phyloP scores from a whole-genome alignment of 1,140 invertebrate genomes.

The Drosophila mauritiana region DNA sequence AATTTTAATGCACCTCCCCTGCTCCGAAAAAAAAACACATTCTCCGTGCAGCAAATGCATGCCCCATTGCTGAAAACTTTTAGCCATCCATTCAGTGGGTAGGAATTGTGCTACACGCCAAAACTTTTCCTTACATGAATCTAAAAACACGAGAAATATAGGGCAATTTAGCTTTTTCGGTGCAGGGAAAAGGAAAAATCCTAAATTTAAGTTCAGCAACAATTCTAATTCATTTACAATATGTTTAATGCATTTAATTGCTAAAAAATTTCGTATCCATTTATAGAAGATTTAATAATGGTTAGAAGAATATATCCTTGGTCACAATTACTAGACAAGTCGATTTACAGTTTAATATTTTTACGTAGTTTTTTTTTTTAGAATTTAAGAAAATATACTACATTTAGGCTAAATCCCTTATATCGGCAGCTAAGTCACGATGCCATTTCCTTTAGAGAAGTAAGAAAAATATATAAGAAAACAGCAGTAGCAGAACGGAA shows the following conservation, averaged over 20 bases:
- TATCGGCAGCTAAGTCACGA: not conserved
- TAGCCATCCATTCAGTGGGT: slow-evolving; percentile 56
- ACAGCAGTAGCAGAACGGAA: slow-evolving; percentile 4
- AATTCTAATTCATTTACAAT: not conserved
- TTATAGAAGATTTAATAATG: too few relatives aligned
- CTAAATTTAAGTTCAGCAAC: not conserved
- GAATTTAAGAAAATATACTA: not conserved
- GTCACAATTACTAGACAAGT: too few relatives aligned
- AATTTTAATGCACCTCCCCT: slow-evolving; percentile 46
- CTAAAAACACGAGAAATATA: slow-evolving; percentile 12
- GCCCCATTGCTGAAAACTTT: slow-evolving; percentile 50
- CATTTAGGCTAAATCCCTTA: not conserved
- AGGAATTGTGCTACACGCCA: slow-evolving; percentile 53
- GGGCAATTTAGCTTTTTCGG: slow-evolving; percentile 7
- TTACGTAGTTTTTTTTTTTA: too few relatives aligned
- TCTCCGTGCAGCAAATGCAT: slow-evolving; percentile 18
- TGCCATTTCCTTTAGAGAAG: not conserved
- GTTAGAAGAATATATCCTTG: too few relatives aligned
- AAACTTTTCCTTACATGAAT: slow-evolving; percentile 58
- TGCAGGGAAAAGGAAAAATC: not conserved
- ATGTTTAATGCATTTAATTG: not conserved
- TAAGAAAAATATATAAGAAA: slow-evolving; percentile 22
- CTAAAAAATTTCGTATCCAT: too few relatives aligned
- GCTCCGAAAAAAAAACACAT: not conserved
- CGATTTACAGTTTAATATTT: too few relatives aligned